Percentiles rank a stretch among this genome's conserved stretches.
Evolutionary conservation across 2,113 vertebrate genomes (phyloP).

Genomic region (human): GRCh38 chr2:3663501-3664000

Average conservation of each 20-base stretch:
- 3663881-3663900: not conserved
- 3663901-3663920: not conserved
- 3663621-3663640: not conserved
- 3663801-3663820: rapidly evolving
- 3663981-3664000: too few relatives aligned
- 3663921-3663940: not conserved
- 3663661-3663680: not conserved
- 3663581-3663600: not conserved
- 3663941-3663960: not conserved
- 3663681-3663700: rapidly evolving
- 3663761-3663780: not conserved
- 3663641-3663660: not conserved
- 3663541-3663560: too few relatives aligned
- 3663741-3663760: not conserved
- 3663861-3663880: not conserved
- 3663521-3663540: too few relatives aligned
- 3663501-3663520: too few relatives aligned
- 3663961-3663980: not conserved
- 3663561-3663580: too few relatives aligned
- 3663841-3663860: not conserved
- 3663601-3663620: not conserved
- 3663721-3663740: rapidly evolving
- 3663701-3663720: not conserved
- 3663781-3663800: rapidly evolving
- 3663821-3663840: not conserved